Percentiles rank a stretch among this genome's conserved stretches.
Evolutionary conservation across 2,888 invertebrate species (phyloP).

Genomic region (Ferdinandea cuprea): DNA sequence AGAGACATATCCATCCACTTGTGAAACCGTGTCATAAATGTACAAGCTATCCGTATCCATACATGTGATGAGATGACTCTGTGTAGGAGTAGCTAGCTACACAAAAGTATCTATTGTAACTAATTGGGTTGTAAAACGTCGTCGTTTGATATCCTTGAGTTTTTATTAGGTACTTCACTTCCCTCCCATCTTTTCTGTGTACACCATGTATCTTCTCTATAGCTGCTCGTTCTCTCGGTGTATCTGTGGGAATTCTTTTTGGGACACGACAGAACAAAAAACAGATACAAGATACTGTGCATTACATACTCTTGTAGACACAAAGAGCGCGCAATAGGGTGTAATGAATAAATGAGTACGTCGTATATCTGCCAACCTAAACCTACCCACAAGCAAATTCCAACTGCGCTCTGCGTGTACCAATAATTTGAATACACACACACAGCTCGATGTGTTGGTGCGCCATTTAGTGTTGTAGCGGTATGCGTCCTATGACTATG

Average conservation of each 20-base stretch:
- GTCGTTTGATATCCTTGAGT: slow-evolving; percentile 70
- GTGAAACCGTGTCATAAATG: slow-evolving; percentile 51
- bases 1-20: slow-evolving; percentile 19
- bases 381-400: slow-evolving; percentile 48
- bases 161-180: slow-evolving; percentile 49
- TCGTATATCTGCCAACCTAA: too few species aligned
- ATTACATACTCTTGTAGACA: slow-evolving; percentile 46
- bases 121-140: slow-evolving; percentile 69
- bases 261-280: slow-evolving; percentile 32
- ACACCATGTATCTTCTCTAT: neutral
- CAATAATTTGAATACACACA: slow-evolving; percentile 36
- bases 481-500: slow-evolving; percentile 12
- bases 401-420: slow-evolving; percentile 35
- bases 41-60: slow-evolving; percentile 7
- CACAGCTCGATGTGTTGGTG: slow-evolving; percentile 11
- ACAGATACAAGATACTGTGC: slow-evolving; percentile 17
- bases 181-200: neutral
- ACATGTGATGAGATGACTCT: slow-evolving; percentile 6
- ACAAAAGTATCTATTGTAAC: slow-evolving; percentile 62
- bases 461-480: neutral
- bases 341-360: slow-evolving; percentile 71
- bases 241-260: slow-evolving; percentile 50
- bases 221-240: too few species aligned
- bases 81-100: slow-evolving; percentile 37
- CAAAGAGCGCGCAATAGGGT: slow-evolving; percentile 67